phyloP scores from a whole-genome alignment of 1,140 invertebrate species.

The Orius insidiosus region DNA sequence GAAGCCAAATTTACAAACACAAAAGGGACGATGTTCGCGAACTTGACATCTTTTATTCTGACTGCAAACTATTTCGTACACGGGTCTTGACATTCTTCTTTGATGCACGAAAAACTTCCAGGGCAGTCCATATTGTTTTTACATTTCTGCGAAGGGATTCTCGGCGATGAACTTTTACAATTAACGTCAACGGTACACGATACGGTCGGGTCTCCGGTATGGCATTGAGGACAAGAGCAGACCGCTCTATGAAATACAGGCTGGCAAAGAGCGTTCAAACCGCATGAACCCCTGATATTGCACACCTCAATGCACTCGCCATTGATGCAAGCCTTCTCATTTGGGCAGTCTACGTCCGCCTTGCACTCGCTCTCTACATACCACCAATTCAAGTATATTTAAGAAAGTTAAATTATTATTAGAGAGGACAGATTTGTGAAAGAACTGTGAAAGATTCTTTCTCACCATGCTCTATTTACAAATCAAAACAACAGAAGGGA shows the following conservation, averaged over 20 bases:
- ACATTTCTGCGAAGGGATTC: conserved; percentile 13
- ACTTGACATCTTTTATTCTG: conserved; percentile 75
- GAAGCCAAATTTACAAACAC: conserved; percentile 76
- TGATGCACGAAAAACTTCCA: conserved; percentile 53
- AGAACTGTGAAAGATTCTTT: conserved; percentile 23
- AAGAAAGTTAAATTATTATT: conserved; percentile 8
- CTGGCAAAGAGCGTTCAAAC: conserved; percentile 70
- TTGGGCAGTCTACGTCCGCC: conserved; percentile 74
- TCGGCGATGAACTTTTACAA: conserved; percentile 30
- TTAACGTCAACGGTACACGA: conserved; percentile 58
- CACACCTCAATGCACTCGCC: conserved; percentile 77
- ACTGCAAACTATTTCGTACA: conserved; percentile 45
- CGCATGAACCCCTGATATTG: conserved; percentile 67
- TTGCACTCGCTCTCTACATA: conserved; percentile 66
- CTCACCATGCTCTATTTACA: conserved; percentile 17
- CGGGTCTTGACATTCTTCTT: conserved; percentile 59
- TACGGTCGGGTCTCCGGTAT: conserved; percentile 58
- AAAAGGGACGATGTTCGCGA: conserved; percentile 61
- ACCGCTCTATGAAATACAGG: conserved; percentile 63
- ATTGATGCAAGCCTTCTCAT: conserved; percentile 78
- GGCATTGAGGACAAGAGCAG: conserved; percentile 74
- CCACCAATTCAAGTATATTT: conserved; percentile 19
- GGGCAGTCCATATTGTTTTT: conserved; percentile 49
- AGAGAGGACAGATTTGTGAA: conserved; percentile 16
- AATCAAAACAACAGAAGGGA: conserved; percentile 4